Base-by-base conservation (phyloP, 2,797 vertebrate species). In the Manis javanica region DNA sequence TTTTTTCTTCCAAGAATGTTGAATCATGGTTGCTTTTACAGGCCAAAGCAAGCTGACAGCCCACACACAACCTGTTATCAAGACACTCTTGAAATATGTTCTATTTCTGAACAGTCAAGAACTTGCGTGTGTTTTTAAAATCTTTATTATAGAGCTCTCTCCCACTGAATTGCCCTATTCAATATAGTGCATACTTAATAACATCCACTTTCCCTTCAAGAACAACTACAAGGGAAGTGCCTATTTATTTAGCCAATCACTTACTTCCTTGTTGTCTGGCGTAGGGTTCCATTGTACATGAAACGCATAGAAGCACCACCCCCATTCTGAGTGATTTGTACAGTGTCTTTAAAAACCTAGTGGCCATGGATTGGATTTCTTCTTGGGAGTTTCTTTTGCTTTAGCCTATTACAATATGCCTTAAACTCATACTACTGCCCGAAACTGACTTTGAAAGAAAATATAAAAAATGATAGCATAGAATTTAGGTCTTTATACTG, bases 201-300 rank as follows among this genome's bases (percentile, higher is more conserved):
- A 96, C 75, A 90, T 53, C 66, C 68, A 95, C 97, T 98, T 96
- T 97, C 91, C 2, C 0, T 94, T 97, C 34, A 26, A 97, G 26
- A n/a, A 3, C 4, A 91, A 97, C 97, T 91, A 97, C 97, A 98
- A 97, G 90, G 95, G 95, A 95, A 71, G 8, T 87, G 97, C 95
- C 97, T 98, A 97, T 98, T 97, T 69, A 93, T 78, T 39, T 94
- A 97, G 97, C 96, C 61, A 68, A 92, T 97, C 96, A 97, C 97
- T 4, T 12, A 87, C 84, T 57, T 71, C 97, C 98, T 98, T 98
- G 98, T 98, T 96, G 93, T 86, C 84, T 26, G 90, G 95, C 98
- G 97, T 0, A 97, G 94, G 97, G 72, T 95, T 94, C 93, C 96
- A 97, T 97, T 98, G 98, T 98, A 95, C 95, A 89, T 53, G 96